phyloP scores from a whole-genome alignment of 2,797 vertebrate genomes.

The Chelidonichthys spinosus region DNA sequence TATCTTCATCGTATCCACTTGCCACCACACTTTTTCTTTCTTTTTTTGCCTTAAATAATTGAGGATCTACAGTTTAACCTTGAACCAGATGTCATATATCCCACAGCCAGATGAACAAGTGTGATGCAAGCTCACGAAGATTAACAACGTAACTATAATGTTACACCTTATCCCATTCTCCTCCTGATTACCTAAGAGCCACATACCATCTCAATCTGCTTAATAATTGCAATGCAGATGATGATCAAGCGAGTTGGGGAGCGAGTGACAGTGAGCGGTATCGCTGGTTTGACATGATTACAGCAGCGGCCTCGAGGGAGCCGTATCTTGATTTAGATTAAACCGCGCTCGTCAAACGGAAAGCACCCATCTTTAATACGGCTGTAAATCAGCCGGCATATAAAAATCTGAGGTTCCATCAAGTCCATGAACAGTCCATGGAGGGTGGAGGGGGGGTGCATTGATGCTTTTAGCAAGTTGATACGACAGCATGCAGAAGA shows the following conservation, averaged over 20 bases:
- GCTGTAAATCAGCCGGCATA: slow-evolving; percentile 66
- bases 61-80: slow-evolving; percentile 45
- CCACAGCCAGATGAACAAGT: slow-evolving; percentile 34
- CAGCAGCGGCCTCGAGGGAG: slow-evolving; percentile 68
- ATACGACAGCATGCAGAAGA: slow-evolving; percentile 9
- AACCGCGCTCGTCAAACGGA: slow-evolving; percentile 75
- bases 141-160: slow-evolving; percentile 55
- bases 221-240: slow-evolving; percentile 80
- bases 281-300: slow-evolving; percentile 76
- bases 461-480: slow-evolving; percentile 34
- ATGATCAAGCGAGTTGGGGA: slow-evolving; percentile 70
- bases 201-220: slow-evolving; percentile 73
- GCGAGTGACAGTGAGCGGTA: slow-evolving; percentile 66
- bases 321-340: slow-evolving; percentile 81
- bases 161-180: slow-evolving; percentile 70
- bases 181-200: slow-evolving; percentile 69
- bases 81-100: slow-evolving; percentile 53
- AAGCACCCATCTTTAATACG: slow-evolving; percentile 73
- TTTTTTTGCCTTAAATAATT: neutral
- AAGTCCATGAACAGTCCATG: slow-evolving; percentile 55
- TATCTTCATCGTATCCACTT: slow-evolving; percentile 23
- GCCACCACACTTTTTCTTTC: neutral
- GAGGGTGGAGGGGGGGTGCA: slow-evolving; percentile 8
- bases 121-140: slow-evolving; percentile 52
- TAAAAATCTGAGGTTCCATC: slow-evolving; percentile 68